A percentile compares a stretch with the other conserved stretches of the same genome.
Evolutionary conservation across 2,113 vertebrate genomes (phyloP).

Genomic region (Brachyistius frenatus): DNA sequence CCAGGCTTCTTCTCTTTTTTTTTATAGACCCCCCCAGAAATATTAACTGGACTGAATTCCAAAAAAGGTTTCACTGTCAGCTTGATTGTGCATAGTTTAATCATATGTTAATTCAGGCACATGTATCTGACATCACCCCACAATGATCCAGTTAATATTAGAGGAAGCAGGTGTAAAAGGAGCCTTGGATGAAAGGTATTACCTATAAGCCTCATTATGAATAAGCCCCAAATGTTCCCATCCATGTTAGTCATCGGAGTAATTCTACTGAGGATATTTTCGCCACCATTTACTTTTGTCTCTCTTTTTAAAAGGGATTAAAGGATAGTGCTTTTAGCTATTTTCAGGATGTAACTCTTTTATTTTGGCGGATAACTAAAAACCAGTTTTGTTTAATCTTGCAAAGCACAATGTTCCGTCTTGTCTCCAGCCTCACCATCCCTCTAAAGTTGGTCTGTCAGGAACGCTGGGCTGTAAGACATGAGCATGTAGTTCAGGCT

Average conservation of each 20-base stretch:
- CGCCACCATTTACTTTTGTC: slow-evolving; percentile 47
- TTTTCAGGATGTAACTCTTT: slow-evolving; percentile 39
- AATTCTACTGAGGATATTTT: slow-evolving; percentile 50
- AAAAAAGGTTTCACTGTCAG: slow-evolving; percentile 39
- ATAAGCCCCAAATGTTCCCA: slow-evolving; percentile 61
- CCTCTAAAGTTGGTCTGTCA: slow-evolving; percentile 15
- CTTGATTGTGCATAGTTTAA: slow-evolving; percentile 56
- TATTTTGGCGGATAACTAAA: slow-evolving; percentile 42
- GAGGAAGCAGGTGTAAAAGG: slow-evolving; percentile 63
- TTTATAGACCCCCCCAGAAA: slow-evolving; percentile 34
- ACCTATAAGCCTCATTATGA: slow-evolving; percentile 64
- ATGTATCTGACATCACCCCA: slow-evolving; percentile 35
- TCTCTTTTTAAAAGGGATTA: slow-evolving; percentile 46
- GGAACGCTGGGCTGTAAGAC: slow-evolving; percentile 3
- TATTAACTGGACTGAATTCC: slow-evolving; percentile 22
- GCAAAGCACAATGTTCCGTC: background rate
- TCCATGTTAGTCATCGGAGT: slow-evolving; percentile 55
- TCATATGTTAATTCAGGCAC: slow-evolving; percentile 56
- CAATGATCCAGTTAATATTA: slow-evolving; percentile 62
- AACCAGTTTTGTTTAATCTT: slow-evolving; percentile 21
- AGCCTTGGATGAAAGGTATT: slow-evolving; percentile 60
- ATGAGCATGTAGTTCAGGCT: slow-evolving; percentile 11
- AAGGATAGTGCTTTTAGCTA: slow-evolving; percentile 45
- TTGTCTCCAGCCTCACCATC: slow-evolving; percentile 16
- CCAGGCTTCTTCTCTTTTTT: slow-evolving; percentile 4